Evolutionary conservation across 2,888 invertebrate species (phyloP), one percentile per base, ranked within the genome.

Genomic region (Hirtodrosophila alboralis): DNA sequence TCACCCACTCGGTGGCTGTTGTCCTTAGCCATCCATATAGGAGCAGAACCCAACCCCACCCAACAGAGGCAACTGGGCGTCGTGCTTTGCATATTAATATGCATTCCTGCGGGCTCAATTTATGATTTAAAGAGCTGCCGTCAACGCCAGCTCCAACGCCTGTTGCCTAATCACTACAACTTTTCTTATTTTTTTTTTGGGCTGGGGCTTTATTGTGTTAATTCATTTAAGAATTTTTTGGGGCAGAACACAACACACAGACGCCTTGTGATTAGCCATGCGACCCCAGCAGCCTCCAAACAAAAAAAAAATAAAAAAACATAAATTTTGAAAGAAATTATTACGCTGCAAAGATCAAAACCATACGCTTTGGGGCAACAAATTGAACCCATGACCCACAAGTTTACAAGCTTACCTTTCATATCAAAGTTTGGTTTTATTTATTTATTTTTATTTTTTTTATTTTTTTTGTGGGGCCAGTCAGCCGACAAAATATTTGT

Each of bases 41-140:
- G n/a, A 10, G n/a, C 28, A 28, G 8, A 8, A n/a, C n/a, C n/a
- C 41, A 9, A 31, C 37, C 4, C 5, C 23, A 18, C 28, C 10
- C 10, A 16, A 45, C 23, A 12, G 43, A 18, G 37, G 10, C 23
- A 13, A n/a, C 16, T 14, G 31, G 7, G 16, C 52, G 48, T 49
- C 84, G 81, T 80, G 86, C 81, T 76, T 84, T 84, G 81, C 86
- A 86, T 80, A 84, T 76, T 86, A 80, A 86, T 79, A 58, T 86
- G 80, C 84, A 85, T 83, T 79, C 79, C 79, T 44, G 60, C 60
- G 65, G 75, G 57, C 63, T 69, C 81, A 62, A 80, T 80, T 80
- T 76, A 70, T 66, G 84, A 73, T 80, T 80, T 86, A 84, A 84
- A 70, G 77, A 62, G 66, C 53, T 30, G 36, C 34, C 13, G 23